Conservation (phyloP, 2,797 vertebrate genomes). For the Chloroceryle amazona region DNA sequence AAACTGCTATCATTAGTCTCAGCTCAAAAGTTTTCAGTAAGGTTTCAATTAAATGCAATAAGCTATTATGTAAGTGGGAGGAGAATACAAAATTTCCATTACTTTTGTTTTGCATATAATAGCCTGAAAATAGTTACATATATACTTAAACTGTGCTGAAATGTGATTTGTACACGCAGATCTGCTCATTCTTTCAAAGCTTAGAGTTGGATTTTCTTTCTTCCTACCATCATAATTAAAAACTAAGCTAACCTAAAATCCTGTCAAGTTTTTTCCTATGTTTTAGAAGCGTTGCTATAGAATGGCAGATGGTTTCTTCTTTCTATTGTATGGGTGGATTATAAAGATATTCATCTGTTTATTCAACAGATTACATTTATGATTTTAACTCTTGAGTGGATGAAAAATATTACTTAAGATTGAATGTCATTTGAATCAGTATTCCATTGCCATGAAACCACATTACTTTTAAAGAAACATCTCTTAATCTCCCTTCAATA, state of each 20-base stretch:
- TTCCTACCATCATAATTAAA: background rate
- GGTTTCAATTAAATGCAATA: slow-evolving; percentile 31
- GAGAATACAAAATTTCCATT: background rate
- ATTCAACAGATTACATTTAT: background rate
- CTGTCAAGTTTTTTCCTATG: background rate
- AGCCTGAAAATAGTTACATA: background rate
- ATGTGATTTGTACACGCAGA: background rate
- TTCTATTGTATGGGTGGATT: background rate
- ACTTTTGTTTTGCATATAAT: background rate
- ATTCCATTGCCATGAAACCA: background rate
- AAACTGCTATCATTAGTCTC: slow-evolving; percentile 31
- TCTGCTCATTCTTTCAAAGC: background rate
- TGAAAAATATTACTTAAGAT: background rate
- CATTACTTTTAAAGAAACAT: background rate
- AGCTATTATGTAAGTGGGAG: slow-evolving; percentile 4
- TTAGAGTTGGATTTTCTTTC: background rate
- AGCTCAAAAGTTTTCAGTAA: slow-evolving; percentile 26
- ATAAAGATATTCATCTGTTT: background rate
- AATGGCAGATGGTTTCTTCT: background rate
- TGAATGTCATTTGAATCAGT: background rate
- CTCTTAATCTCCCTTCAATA: background rate
- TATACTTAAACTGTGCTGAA: background rate
- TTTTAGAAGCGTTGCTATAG: background rate
- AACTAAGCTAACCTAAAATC: background rate
- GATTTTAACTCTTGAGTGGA: background rate